Conservation (phyloP, 1,140 invertebrate species). For the Lasioglossum albipes region DNA sequence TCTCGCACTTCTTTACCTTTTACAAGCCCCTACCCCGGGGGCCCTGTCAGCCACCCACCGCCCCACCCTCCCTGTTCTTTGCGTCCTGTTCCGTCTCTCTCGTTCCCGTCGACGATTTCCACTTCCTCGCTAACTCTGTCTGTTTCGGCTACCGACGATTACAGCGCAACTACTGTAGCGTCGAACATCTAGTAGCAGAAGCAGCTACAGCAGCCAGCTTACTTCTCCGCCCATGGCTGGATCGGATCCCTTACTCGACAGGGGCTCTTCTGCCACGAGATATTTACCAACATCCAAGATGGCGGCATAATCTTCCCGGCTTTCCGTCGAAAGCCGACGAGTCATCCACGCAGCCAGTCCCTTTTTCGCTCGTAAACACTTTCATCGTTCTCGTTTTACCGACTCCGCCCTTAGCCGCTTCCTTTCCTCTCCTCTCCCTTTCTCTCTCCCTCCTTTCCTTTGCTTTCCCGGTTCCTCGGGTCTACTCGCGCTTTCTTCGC, state of each 20-base stretch:
- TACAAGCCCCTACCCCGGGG: not conserved
- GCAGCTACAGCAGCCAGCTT: constrained; percentile 36
- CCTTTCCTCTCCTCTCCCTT: not conserved
- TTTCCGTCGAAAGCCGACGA: constrained; percentile 69
- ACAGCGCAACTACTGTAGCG: constrained; percentile 36
- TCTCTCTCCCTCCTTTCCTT: too few relatives aligned
- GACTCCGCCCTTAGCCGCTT: constrained; percentile 33
- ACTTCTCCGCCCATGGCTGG: constrained; percentile 59
- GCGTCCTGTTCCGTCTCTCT: constrained; percentile 5
- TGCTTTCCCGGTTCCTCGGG: too few relatives aligned
- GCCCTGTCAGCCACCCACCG: too few relatives aligned
- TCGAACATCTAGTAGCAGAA: constrained; percentile 3
- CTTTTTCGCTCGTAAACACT: constrained; percentile 57
- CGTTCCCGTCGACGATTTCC: constrained; percentile 33
- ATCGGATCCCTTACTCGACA: constrained; percentile 58
- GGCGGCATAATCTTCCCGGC: constrained; percentile 76
- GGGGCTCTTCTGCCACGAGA: constrained; percentile 70
- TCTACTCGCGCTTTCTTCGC: constrained; percentile 7
- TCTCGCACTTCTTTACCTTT: constrained; percentile 74
- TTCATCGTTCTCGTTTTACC: constrained; percentile 61
- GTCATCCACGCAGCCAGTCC: constrained; percentile 61
- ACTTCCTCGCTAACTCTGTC: constrained; percentile 19
- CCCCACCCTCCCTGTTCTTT: too few relatives aligned
- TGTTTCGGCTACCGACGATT: constrained; percentile 21
- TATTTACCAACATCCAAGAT: constrained; percentile 80